Percentiles rank a stretch among this genome's conserved stretches.
Evolutionary conservation across 2,888 invertebrate genomes (phyloP).

Genomic region (Caenorhabditis auriculariae): DNA sequence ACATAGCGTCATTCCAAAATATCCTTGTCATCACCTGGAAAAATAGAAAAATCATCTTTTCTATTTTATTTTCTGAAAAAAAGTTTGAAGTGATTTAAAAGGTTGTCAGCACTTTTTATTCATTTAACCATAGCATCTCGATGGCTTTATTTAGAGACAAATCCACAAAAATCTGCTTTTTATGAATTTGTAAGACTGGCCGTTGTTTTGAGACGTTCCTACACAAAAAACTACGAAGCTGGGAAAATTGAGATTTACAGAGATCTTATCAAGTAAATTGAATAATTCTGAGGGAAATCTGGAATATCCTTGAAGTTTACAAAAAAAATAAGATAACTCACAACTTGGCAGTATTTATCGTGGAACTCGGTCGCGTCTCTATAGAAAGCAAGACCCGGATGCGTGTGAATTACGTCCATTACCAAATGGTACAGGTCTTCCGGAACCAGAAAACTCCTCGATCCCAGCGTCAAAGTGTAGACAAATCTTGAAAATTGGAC

Average conservation of each 20-base stretch:
- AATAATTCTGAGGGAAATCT: no score
- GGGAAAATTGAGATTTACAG: not conserved
- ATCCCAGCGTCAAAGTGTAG: conserved; percentile 67
- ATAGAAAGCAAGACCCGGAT: conserved; percentile 83
- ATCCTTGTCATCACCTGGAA: conserved; percentile 90
- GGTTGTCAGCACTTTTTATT: no score
- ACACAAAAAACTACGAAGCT: not conserved
- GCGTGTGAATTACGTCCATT: conserved; percentile 88
- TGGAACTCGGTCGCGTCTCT: conserved; percentile 98
- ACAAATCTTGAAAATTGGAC: conserved; percentile 34
- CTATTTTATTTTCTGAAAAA: no score
- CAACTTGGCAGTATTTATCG: conserved; percentile 96
- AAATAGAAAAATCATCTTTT: no score
- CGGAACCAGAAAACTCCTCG: conserved; percentile 69
- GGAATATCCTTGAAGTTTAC: not conserved
- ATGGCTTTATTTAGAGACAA: no score
- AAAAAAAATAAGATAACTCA: conserved; percentile 64
- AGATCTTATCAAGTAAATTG: not conserved
- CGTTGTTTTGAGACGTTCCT: not conserved
- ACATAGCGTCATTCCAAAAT: conserved; percentile 92
- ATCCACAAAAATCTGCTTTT: no score
- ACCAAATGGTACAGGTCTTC: conserved; percentile 84
- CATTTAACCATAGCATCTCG: no score
- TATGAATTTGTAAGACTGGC: not conserved
- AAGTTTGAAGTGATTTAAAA: no score